phyloP scores from a whole-genome alignment of 2,797 vertebrate genomes.

The Margarornis squamiger region DNA sequence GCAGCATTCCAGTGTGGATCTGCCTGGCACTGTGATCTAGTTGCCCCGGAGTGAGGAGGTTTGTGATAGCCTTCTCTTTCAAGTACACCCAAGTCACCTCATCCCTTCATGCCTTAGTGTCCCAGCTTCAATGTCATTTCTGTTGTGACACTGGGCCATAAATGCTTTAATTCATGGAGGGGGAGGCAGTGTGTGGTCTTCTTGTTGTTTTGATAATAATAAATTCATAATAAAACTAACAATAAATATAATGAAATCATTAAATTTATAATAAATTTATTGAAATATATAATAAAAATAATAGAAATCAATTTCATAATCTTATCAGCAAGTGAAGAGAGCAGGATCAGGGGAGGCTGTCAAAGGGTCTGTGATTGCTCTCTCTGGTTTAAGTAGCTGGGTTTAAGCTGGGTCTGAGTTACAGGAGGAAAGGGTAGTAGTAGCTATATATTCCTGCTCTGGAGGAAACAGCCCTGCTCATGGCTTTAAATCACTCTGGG shows the following conservation, averaged over 20 bases:
- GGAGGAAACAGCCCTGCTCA: constrained; percentile 17
- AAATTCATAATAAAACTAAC: neutral
- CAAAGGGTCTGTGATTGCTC: neutral
- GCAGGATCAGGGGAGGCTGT: neutral
- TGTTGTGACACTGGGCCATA: neutral
- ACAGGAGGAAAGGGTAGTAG: neutral
- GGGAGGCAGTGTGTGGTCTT: neutral
- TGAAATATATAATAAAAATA: neutral
- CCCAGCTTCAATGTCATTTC: neutral
- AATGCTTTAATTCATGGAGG: neutral
- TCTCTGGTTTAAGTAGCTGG: neutral
- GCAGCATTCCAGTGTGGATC: neutral
- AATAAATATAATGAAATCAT: neutral
- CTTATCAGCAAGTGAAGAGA: neutral
- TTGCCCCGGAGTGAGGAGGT: neutral
- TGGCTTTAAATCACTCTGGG: constrained; percentile 48
- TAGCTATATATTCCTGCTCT: neutral
- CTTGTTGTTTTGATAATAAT: too few species aligned
- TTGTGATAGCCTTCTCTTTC: neutral
- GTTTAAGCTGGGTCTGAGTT: neutral
- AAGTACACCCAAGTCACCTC: neutral
- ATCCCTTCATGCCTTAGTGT: neutral
- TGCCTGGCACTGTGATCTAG: neutral
- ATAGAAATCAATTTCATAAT: neutral
- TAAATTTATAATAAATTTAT: neutral